Evolutionary conservation across 2,113 vertebrate genomes (phyloP).

Genomic region (Pagrus major): DNA sequence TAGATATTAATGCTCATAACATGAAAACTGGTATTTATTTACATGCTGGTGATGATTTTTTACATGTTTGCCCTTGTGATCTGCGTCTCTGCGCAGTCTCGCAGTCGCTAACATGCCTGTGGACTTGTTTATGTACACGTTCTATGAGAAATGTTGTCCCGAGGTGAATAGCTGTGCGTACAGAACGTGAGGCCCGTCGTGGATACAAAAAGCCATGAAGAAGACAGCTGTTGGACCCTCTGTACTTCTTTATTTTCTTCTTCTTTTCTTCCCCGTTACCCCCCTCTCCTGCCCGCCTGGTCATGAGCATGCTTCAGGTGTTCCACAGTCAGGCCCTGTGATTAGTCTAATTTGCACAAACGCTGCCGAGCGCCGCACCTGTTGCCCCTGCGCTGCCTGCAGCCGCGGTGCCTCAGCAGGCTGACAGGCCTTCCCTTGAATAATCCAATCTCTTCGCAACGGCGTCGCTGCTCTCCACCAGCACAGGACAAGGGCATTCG

Average conservation of each 20-base stretch:
- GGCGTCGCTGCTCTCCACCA: conserved; percentile 53
- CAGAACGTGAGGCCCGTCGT: not conserved
- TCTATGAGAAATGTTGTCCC: not conserved
- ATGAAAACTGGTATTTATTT: too few species aligned
- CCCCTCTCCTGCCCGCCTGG: conserved; percentile 18
- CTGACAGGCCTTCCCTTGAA: conserved; percentile 76
- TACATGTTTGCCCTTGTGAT: too few species aligned
- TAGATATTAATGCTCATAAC: too few species aligned
- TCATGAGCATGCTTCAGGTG: conserved; percentile 78
- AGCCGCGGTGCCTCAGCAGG: conserved; percentile 71
- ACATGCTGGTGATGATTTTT: too few species aligned
- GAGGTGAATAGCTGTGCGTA: not conserved
- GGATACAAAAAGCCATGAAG: conserved; percentile 1
- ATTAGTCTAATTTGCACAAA: conserved; percentile 84
- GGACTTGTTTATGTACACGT: not conserved
- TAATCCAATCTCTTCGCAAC: conserved; percentile 80
- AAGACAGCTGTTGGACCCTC: not conserved
- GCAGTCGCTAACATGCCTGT: not conserved
- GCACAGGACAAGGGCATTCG: conserved; percentile 66
- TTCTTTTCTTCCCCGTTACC: not conserved
- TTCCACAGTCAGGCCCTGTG: conserved; percentile 64
- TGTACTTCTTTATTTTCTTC: conserved; percentile 26
- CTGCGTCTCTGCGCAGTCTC: too few species aligned
- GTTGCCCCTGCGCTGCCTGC: conserved; percentile 80
- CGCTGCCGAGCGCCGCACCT: conserved; percentile 75